Conservation (phyloP, 1,140 invertebrate genomes). For the Sycophila sp. region DNA sequence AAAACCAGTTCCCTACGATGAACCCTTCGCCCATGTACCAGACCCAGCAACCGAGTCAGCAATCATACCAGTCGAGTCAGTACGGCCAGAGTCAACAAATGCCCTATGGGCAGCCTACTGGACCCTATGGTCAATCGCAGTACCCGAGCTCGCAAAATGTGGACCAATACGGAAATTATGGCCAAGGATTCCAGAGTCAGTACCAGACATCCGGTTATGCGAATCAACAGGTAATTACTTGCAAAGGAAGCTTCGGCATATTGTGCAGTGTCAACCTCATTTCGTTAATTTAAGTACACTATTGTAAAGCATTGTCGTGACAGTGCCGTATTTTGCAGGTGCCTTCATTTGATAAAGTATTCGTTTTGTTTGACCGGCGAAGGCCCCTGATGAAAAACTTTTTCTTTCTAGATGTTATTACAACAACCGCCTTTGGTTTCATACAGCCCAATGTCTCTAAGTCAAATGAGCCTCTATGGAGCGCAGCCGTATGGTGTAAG, state of each 20-base stretch:
- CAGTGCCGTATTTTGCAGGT: background rate
- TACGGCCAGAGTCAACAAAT: conserved; percentile 45
- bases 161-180: conserved; percentile 51
- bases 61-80: conserved; percentile 47
- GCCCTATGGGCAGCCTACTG: conserved; percentile 41
- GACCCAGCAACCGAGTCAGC: conserved; percentile 42
- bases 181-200: conserved; percentile 58
- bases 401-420: conserved; percentile 50
- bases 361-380: background rate
- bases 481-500: conserved; percentile 52
- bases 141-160: conserved; percentile 50
- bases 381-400: conserved; percentile 14
- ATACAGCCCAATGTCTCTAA: conserved; percentile 47
- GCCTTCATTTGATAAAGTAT: conserved; percentile 10
- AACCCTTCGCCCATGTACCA: conserved; percentile 32
- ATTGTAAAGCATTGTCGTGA: background rate
- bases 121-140: conserved; percentile 47
- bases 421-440: conserved; percentile 41
- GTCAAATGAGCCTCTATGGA: conserved; percentile 52
- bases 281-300: background rate
- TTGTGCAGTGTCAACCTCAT: background rate
- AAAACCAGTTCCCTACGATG: conserved; percentile 50
- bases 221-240: conserved; percentile 55
- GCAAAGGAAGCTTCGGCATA: background rate
- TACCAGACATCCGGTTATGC: conserved; percentile 52